Evolutionary conservation across 2,888 invertebrate genomes (phyloP).

Genomic region (Laspeyria flexula): DNA sequence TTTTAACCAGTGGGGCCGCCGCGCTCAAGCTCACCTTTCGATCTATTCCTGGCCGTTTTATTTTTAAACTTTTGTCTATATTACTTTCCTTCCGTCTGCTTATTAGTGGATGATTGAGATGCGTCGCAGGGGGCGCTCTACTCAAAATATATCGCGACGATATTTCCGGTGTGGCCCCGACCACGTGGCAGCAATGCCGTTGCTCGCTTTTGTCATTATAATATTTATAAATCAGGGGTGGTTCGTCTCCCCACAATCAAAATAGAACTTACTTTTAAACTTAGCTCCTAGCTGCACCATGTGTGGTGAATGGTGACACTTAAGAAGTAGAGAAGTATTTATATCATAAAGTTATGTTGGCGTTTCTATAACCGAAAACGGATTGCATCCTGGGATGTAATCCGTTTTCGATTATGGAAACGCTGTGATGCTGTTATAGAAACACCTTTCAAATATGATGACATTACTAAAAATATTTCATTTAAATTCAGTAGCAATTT

Average conservation of each 20-base stretch:
- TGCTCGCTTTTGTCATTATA: constrained; percentile 56
- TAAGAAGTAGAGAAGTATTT: constrained; percentile 30
- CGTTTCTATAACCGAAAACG: constrained; percentile 29
- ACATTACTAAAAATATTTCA: too few relatives aligned
- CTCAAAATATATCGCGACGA: constrained; percentile 72
- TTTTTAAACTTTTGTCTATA: constrained; percentile 85
- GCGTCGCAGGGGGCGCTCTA: constrained; percentile 83
- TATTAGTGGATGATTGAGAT: constrained; percentile 84
- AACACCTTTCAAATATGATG: too few relatives aligned
- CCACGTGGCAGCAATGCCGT: constrained; percentile 59
- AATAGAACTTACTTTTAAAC: constrained; percentile 37
- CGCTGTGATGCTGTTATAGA: too few relatives aligned
- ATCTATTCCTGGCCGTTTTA: constrained; percentile 78
- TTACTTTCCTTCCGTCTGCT: constrained; percentile 84
- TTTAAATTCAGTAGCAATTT: too few relatives aligned
- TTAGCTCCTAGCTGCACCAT: constrained; percentile 28
- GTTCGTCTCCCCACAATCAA: constrained; percentile 37
- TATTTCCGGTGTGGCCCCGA: constrained; percentile 73
- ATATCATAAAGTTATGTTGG: constrained; percentile 32
- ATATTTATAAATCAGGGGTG: constrained; percentile 52
- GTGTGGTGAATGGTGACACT: constrained; percentile 34
- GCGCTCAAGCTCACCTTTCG: constrained; percentile 83
- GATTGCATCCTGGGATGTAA: constrained; percentile 1
- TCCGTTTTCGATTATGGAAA: too few relatives aligned
- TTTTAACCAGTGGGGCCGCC: constrained; percentile 79